phyloP scores from a whole-genome alignment of 2,888 invertebrate genomes.

The Eretmocerus hayati region DNA sequence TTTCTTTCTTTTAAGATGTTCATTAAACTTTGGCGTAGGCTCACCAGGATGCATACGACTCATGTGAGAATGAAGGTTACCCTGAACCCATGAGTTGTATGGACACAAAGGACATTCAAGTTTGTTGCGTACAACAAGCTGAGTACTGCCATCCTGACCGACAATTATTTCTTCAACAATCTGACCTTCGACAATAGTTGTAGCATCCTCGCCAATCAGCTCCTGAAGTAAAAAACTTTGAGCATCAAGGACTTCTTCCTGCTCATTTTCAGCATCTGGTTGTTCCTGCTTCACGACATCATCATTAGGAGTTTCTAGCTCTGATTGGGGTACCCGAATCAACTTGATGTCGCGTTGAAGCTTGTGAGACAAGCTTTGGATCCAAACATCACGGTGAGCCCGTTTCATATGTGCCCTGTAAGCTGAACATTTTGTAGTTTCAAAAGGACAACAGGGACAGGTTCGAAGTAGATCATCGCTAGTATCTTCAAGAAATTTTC shows the following conservation, averaged over 20 bases:
- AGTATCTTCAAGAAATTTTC: not conserved
- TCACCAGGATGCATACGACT: conserved; percentile 24
- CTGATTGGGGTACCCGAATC: too few relatives aligned
- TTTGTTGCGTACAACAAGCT: not conserved
- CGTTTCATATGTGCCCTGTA: conserved; percentile 40
- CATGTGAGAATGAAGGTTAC: conserved; percentile 23
- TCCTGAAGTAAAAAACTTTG: not conserved
- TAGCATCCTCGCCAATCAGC: conserved; percentile 1
- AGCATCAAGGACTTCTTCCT: not conserved
- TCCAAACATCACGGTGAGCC: conserved; percentile 30
- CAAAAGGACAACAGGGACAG: conserved; percentile 39
- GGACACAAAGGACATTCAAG: conserved; percentile 23
- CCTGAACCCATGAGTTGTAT: conserved; percentile 27
- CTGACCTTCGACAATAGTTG: not conserved
- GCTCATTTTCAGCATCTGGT: not conserved
- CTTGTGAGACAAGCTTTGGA: not conserved
- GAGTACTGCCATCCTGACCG: not conserved
- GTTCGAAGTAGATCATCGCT: not conserved
- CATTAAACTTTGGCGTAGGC: not conserved
- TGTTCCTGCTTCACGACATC: not conserved
- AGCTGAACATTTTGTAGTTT: conserved; percentile 34
- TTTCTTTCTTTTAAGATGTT: not conserved
- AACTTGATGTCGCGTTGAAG: too few relatives aligned
- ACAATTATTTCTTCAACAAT: not conserved
- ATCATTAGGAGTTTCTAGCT: too few relatives aligned